Evolutionary conservation across 2,888 invertebrate species (phyloP), one percentile per base, ranked within the genome.

Genomic region (Pseudococcus longispinus): DNA sequence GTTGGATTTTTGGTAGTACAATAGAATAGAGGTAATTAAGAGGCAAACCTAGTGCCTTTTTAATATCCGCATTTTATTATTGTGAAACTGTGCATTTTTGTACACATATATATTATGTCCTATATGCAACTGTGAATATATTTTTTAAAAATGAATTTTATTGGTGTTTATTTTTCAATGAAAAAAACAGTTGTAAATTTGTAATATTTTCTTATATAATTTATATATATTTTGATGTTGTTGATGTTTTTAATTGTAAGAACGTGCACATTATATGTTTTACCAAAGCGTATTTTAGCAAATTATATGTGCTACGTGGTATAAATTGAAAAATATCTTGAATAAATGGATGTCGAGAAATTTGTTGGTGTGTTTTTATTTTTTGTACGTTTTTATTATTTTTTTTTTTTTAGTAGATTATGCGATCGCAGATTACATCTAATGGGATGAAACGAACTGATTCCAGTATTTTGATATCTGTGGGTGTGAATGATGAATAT

Each of bases 231-330:
- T 37, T 86, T 77, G 86, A 86, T 86, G 86, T 86, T 86, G 86
- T 86, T 86, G 86, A 86, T 86, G 86, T 86, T 86, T 86, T 77
- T 86, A 86, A 86, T 80, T 86, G 29, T 86, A 86, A 86, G 86
- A 51, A 86, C 77, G 77, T 86, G 86, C 86, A 86, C 86, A 85
- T 80, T 86, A 86, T 86, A 77, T 86, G 46, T 42, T 51, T 80
- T 86, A 86, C 86, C 86, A 86, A 46, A 77, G 86, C 86, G 86
- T 86, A 86, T 86, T 86, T 77, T 86, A 86, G 86, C 86, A 44
- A 86, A 86, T 86, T 86, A 65, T 77, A 86, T 86, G 86, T 86
- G 86, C 86, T 51, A 86, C 80, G 80, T 86, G 86, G 86, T 86
- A 86, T 86, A 86, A 74, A 86, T 86, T n/a, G 77, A 86, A 77